Base-by-base conservation (phyloP, 2,797 vertebrate species). In the Rachycentron canadum region DNA sequence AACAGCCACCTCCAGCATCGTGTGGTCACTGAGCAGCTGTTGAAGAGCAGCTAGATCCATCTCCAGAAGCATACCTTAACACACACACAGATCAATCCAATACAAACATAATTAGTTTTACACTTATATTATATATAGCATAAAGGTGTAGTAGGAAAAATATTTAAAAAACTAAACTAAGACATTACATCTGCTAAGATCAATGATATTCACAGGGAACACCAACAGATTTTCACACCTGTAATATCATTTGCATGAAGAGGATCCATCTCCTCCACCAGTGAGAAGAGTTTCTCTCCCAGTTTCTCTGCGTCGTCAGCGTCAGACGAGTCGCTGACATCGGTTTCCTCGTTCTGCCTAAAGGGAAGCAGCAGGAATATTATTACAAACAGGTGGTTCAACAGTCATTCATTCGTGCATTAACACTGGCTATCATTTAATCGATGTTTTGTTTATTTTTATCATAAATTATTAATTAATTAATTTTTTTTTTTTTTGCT, bases 21-120 rank as follows among this genome's bases (percentile, higher is more conserved):
- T 32, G 19, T 67, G 91, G 77, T 96, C 91, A 23, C 70, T 32
- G 62, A 96, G 89, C 72, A 96, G 86, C 87, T 93, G 87, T 28
- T 80, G 88, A 61, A 95, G 90, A 47, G 79, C 89, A 50, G 63
- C 73, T 2, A 81, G 69, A 38, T 95, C 93, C 94, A 96, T 94
- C 86, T 96, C 96, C 81, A 96, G 89, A 2, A 96, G 90, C 96
- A 96, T 96, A 5, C 96, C 95, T 96, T 47, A 52, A 87, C 25
- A 47, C 16, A 60, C n/a, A 78, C 17, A 81, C 0, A 64, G 13
- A 50, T 9, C 43, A 2, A 68, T 56, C 25, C 1, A 38, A 14
- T 4, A 52, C 5, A 68, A 19, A 13, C 4, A 34, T 43, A 1
- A 40, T 40, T 21, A 23, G 23, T 4, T 7, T 34, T 36, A 17